phyloP scores from a whole-genome alignment of 1,140 invertebrate species.

The Oryctes rhinoceros region DNA sequence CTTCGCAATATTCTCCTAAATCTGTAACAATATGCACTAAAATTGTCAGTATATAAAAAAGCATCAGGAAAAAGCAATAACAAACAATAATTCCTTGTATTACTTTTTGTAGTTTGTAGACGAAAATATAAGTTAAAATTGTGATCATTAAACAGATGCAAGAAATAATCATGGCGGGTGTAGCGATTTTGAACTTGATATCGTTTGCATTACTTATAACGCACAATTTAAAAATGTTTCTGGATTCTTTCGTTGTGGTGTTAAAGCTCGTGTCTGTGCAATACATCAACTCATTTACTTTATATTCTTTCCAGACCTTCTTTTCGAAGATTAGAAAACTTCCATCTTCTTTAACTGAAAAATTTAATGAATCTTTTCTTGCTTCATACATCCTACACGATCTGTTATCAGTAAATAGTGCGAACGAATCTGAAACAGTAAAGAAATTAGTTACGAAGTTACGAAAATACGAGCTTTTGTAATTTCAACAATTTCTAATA shows the following conservation, averaged over 20 bases:
- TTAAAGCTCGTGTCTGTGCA: conserved; percentile 10
- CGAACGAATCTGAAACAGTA: background rate
- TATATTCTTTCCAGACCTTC: conserved; percentile 6
- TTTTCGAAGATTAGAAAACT: conserved; percentile 1
- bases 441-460: background rate
- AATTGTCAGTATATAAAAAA: background rate
- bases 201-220: background rate
- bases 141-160: background rate
- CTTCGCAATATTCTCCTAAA: background rate
- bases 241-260: background rate
- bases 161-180: background rate
- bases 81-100: conserved; percentile 18
- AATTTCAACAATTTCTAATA: no score
- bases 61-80: conserved; percentile 8
- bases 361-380: background rate
- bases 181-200: background rate
- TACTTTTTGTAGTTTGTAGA: background rate
- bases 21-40: background rate
- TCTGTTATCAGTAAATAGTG: background rate
- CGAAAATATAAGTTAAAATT: background rate
- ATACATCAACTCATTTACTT: conserved; percentile 8
- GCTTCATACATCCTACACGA: background rate
- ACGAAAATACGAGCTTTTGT: no score
- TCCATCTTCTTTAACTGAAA: background rate
- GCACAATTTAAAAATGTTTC: background rate